These are phyloP conservation scores for Pelosia muscerda DNA, from an alignment of 2,888 invertebrate species.

Conservation along the genomic window DNA sequence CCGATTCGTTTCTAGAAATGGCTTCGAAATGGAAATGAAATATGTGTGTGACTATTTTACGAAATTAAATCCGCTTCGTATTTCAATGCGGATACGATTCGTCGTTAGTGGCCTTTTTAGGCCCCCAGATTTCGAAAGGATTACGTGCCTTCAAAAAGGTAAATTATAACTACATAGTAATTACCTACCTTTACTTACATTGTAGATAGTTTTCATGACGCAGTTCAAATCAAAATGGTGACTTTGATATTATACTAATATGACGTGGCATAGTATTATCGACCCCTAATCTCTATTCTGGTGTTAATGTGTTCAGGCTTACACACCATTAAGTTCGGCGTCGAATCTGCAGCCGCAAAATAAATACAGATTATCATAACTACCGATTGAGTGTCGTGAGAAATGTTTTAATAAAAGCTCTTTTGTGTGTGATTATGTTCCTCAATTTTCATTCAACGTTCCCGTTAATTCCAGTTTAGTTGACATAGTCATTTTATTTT, in stretches of 20 bases:
- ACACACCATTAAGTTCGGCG: constrained; percentile 79
- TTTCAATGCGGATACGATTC: too few species aligned
- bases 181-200: background rate
- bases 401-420: constrained; percentile 55
- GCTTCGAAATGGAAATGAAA: too few species aligned
- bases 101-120: too few species aligned
- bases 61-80: too few species aligned
- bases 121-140: too few species aligned
- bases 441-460: background rate
- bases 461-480: background rate
- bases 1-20: too few species aligned
- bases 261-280: constrained; percentile 59
- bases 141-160: background rate
- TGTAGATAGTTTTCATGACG: background rate
- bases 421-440: constrained; percentile 1
- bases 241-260: constrained; percentile 42
- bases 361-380: constrained; percentile 83
- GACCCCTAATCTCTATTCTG: constrained; percentile 73
- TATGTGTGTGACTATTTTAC: too few species aligned
- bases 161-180: background rate
- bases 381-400: constrained; percentile 77
- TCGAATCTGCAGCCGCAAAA: constrained; percentile 74
- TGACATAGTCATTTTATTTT: background rate
- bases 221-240: background rate
- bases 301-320: constrained; percentile 81